Conservation (phyloP, 2,888 invertebrate genomes). For the Urechis unicinctus region DNA sequence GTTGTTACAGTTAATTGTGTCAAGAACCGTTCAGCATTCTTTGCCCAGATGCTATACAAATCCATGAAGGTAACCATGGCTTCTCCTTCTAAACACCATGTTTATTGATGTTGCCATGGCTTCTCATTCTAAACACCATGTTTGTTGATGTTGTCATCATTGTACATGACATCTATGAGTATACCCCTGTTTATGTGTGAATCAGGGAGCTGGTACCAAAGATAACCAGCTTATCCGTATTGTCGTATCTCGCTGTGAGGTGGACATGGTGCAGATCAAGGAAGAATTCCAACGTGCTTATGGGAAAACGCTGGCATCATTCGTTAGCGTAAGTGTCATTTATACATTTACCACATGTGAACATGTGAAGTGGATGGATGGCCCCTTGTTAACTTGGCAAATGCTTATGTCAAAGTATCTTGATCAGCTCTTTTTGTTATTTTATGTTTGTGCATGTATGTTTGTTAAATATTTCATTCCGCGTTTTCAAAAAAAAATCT, state of each 20-base stretch:
- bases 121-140: background rate
- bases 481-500: too few species aligned
- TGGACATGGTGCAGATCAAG: constrained; percentile 48
- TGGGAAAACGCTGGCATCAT: constrained; percentile 35
- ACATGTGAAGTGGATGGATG: too few species aligned
- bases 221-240: constrained; percentile 42
- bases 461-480: too few species aligned
- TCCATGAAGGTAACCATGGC: constrained; percentile 39
- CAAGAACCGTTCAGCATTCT: constrained; percentile 40
- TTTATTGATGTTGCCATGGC: constrained; percentile 18
- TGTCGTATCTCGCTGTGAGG: constrained; percentile 41
- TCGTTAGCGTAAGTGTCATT: constrained; percentile 42
- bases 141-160: constrained; percentile 16
- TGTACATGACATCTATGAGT: too few species aligned
- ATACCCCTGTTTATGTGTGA: background rate
- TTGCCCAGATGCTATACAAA: constrained; percentile 43
- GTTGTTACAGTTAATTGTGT: constrained; percentile 34
- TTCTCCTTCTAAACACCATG: background rate
- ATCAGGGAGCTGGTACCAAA: constrained; percentile 31
- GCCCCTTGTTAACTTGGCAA: too few species aligned
- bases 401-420: too few species aligned
- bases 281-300: constrained; percentile 40
- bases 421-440: too few species aligned
- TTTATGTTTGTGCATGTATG: too few species aligned
- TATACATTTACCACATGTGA: too few species aligned